phyloP scores from a whole-genome alignment of 2,888 invertebrate species.

The Lagria hirta region DNA sequence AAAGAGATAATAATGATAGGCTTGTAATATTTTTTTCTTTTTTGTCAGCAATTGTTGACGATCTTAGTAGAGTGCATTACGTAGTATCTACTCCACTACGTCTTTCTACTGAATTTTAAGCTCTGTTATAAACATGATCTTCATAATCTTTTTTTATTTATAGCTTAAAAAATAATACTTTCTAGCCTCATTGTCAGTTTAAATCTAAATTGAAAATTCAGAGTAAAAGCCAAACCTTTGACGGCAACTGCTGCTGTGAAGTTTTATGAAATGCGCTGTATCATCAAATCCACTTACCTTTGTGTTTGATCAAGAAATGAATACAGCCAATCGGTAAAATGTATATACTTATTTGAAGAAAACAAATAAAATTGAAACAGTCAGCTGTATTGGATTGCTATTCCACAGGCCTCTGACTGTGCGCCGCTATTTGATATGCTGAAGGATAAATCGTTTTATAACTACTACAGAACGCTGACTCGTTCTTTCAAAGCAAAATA shows the following conservation, averaged over 20 bases:
- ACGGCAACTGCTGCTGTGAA: conserved; percentile 23
- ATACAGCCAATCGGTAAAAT: conserved; percentile 21
- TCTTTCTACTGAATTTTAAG: too few species aligned
- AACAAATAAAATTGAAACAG: conserved; percentile 31
- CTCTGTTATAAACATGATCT: too few species aligned
- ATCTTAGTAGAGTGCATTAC: too few species aligned
- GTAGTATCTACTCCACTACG: too few species aligned
- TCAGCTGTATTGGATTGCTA: conserved; percentile 33
- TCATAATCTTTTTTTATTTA: too few species aligned
- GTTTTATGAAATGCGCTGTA: conserved; percentile 18
- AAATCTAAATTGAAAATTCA: too few species aligned
- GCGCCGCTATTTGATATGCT: conserved; percentile 26
- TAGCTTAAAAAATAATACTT: too few species aligned
- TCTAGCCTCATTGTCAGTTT: too few species aligned
- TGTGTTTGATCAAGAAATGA: conserved; percentile 25
- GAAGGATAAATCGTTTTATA: conserved; percentile 33
- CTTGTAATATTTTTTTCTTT: too few species aligned
- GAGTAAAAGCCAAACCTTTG: too few species aligned
- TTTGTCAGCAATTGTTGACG: too few species aligned
- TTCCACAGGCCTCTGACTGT: conserved; percentile 18
- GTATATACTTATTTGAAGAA: conserved; percentile 26
- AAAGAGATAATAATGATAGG: too few species aligned
- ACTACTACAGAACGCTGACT: conserved; percentile 31
- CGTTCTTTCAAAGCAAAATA: conserved; percentile 12
- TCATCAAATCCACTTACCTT: conserved; percentile 6